A percentile compares a stretch with the other conserved stretches of the same genome.
Evolutionary conservation across 2,888 invertebrate species (phyloP).

Genomic region (Machimus rusticus): DNA sequence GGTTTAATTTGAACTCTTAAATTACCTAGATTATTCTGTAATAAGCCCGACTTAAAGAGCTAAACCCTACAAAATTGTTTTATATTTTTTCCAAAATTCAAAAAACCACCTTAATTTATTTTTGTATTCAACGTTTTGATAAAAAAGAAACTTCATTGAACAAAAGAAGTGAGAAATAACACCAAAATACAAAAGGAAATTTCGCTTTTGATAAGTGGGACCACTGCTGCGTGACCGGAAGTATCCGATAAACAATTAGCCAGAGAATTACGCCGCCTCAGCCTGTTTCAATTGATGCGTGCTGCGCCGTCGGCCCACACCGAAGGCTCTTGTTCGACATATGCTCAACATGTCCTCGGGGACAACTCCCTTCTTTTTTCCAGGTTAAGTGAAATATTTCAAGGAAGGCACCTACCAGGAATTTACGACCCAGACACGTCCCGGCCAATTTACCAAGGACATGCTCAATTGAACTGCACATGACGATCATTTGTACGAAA

Average conservation of each 20-base stretch:
- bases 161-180: background rate
- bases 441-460: slow-evolving; percentile 37
- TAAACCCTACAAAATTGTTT: no score
- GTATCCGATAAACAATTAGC: slow-evolving; percentile 50
- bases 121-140: background rate
- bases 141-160: background rate
- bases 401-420: background rate
- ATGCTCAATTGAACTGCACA: slow-evolving; percentile 40
- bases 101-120: background rate
- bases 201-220: background rate
- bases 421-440: slow-evolving; percentile 10
- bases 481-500: slow-evolving; percentile 23
- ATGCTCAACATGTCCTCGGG: slow-evolving; percentile 41
- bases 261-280: slow-evolving; percentile 35
- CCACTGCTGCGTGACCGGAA: slow-evolving; percentile 50
- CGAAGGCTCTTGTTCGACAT: slow-evolving; percentile 43
- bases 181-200: background rate
- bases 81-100: background rate
- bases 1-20: no score
- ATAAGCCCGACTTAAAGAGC: no score
- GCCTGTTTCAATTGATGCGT: slow-evolving; percentile 35
- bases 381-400: slow-evolving; percentile 34
- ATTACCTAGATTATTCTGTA: no score
- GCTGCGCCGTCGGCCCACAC: slow-evolving; percentile 6
- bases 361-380: background rate